Evolutionary conservation across 1,140 invertebrate species (phyloP), one percentile per base, ranked within the genome.

Genomic region (Helicoverpa armigera): DNA sequence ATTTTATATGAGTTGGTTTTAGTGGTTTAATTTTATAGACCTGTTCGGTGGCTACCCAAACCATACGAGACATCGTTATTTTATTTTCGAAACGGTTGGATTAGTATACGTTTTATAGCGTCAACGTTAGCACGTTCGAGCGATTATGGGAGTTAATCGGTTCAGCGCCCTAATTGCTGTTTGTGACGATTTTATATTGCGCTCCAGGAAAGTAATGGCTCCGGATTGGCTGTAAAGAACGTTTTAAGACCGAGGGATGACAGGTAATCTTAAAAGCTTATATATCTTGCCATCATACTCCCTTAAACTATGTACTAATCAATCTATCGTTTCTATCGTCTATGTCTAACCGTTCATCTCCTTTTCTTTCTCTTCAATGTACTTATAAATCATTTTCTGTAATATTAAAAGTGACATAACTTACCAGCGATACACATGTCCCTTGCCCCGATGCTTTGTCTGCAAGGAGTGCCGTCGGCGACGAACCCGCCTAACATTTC

Each of bases 381-480:
- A 3, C 35, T 35, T 35, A 3, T 35, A 35, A 5, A 35, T 35
- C 3, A 35, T 35, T 35, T 35, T 43, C 3, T 54, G n/a, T 9
- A 18, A 13, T 61, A 13, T 23, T 29, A 2, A 58, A n/a, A 29
- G 67, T 31, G 50, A 51, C 9, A 29, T 72, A 14, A 35, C 70
- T 73, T 58, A 73, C 70, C 70, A 84, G 97, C 96, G 84, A 98
- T 98, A 91, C 97, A 98, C 96, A 98, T 97, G 86, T 98, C 97
- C 79, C 97, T 96, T 10, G 97, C 96, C 16, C 91, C 92, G 3
- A 89, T 50, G 53, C 97, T 97, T 43, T 97, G 96, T 63, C 97
- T 97, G 85, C 97, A 98, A 2, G 97, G 97, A 1, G 98, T 98
- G 13, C 98, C 98, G 90, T 98, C 97, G 0, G 96, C 93, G 0